phyloP scores from a whole-genome alignment of 2,888 invertebrate genomes.

The Frankliniella intonsa region DNA sequence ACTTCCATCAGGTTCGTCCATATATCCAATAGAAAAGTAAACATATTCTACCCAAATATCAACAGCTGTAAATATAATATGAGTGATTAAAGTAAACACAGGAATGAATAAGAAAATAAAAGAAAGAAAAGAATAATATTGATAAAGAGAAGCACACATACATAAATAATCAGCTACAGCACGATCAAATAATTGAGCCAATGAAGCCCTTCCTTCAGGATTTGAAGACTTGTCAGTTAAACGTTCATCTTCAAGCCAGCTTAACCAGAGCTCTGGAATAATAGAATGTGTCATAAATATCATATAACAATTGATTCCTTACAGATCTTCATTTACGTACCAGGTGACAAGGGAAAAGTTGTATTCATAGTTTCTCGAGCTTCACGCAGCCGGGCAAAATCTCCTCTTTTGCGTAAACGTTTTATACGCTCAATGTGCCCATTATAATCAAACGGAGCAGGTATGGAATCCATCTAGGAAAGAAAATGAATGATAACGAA shows the following conservation, averaged over 20 bases:
- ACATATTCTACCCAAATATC: conserved; percentile 62
- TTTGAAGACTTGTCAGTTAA: not conserved
- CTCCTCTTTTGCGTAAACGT: not conserved
- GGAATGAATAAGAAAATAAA: conserved; percentile 1
- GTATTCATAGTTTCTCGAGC: not conserved
- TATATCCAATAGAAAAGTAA: conserved; percentile 51
- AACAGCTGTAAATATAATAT: conserved; percentile 48
- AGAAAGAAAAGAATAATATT: conserved; percentile 26
- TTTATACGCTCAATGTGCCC: not conserved
- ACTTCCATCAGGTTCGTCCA: conserved; percentile 43
- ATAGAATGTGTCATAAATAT: not conserved
- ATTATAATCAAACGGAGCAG: not conserved
- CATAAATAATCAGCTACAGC: conserved; percentile 68
- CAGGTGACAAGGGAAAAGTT: not conserved
- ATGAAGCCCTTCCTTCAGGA: not conserved
- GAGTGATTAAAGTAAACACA: conserved; percentile 12
- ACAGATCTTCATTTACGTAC: not conserved
- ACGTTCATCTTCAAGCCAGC: conserved; percentile 9
- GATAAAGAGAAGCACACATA: conserved; percentile 46
- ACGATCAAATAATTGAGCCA: conserved; percentile 59
- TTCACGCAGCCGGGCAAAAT: not conserved
- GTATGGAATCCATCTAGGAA: not conserved
- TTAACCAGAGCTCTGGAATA: not conserved
- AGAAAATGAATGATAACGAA: not conserved
- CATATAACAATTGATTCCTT: not conserved